Percentiles rank a stretch among this genome's conserved stretches.
phyloP scores from a whole-genome alignment of 2,888 invertebrate genomes.

The Ceramica pisi region DNA sequence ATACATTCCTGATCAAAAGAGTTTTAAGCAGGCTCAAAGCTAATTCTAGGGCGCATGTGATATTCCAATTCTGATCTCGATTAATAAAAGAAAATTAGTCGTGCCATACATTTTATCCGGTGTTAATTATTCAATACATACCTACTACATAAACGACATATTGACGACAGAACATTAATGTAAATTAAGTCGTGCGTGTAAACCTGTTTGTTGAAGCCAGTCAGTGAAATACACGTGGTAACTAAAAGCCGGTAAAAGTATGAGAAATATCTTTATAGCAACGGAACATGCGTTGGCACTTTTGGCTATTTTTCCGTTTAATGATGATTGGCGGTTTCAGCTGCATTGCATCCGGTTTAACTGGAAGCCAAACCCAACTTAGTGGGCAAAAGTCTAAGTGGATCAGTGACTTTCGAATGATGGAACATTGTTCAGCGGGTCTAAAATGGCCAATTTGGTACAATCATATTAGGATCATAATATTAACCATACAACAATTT shows the following conservation, averaged over 20 bases:
- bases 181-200: conserved; percentile 28
- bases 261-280: not conserved
- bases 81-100: not conserved
- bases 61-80: not conserved
- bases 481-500: too few relatives aligned
- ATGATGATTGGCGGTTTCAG: not conserved
- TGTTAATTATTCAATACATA: conserved; percentile 26
- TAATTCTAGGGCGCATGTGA: too few relatives aligned
- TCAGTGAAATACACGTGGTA: conserved; percentile 22
- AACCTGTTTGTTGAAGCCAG: conserved; percentile 43
- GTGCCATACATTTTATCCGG: not conserved
- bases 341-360: not conserved
- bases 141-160: conserved; percentile 22
- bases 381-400: not conserved
- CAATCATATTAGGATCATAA: too few relatives aligned
- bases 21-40: too few relatives aligned
- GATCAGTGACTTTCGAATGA: too few relatives aligned
- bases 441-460: too few relatives aligned
- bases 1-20: not conserved
- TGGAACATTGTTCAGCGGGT: too few relatives aligned
- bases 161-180: conserved; percentile 24
- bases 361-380: not conserved
- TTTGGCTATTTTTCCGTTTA: not conserved
- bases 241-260: conserved; percentile 11
- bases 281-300: not conserved